A percentile compares a stretch with the other conserved stretches of the same genome.
Evolutionary conservation across 2,888 invertebrate species (phyloP).

Genomic region (Frankliniella intonsa): DNA sequence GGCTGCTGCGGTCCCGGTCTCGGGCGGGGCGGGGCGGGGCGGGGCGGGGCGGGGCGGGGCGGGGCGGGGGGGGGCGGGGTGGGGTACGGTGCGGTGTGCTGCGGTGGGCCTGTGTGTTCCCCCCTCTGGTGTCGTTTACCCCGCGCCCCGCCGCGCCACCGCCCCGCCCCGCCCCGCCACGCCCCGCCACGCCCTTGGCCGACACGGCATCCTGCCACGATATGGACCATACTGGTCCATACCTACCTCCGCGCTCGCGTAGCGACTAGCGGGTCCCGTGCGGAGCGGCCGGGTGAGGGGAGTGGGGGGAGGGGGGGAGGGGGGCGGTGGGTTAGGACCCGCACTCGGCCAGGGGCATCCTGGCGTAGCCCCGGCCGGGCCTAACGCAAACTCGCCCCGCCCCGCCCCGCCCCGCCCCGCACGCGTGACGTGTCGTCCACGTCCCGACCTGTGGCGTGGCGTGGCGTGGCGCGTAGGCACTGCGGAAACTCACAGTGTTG

Average conservation of each 20-base stretch:
- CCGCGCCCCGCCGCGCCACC: neutral
- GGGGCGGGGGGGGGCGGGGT: neutral
- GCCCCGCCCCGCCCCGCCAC: neutral
- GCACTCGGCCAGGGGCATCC: no score
- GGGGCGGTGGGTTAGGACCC: no score
- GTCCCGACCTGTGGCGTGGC: no score
- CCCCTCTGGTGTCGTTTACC: slow-evolving; percentile 5
- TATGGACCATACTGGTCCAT: slow-evolving; percentile 8
- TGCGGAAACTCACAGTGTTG: no score
- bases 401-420: no score
- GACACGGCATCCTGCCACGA: neutral
- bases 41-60: neutral
- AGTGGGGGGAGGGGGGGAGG: neutral
- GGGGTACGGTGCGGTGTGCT: neutral
- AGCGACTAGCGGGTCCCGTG: neutral
- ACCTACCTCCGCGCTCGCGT: neutral
- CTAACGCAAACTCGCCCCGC: no score
- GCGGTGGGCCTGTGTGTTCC: neutral
- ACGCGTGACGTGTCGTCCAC: no score
- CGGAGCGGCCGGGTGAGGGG: neutral
- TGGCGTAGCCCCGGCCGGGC: no score
- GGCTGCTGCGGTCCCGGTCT: neutral
- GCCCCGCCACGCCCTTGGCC: neutral
- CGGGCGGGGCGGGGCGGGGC: neutral
- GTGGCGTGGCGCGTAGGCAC: no score